A percentile compares a stretch with the other conserved stretches of the same genome.
These are phyloP conservation scores for Congeria kusceri DNA, from an alignment of 2,888 invertebrate species.

Conservation along the genomic window DNA sequence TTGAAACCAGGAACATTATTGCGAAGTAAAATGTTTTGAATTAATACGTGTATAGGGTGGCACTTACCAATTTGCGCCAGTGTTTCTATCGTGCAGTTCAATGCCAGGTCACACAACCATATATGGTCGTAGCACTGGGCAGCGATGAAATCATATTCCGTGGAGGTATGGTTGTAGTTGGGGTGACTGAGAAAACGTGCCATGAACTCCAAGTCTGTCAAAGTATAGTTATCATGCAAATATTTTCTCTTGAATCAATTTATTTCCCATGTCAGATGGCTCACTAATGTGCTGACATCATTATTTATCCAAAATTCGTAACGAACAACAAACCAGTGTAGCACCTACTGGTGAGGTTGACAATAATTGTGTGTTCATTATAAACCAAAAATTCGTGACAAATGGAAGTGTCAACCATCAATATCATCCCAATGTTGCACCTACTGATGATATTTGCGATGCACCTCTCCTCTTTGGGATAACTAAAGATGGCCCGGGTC, in stretches of 20 bases:
- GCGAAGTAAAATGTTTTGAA: too few relatives aligned
- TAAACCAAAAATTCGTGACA: too few relatives aligned
- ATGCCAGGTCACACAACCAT: conserved; percentile 44
- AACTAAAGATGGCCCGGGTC: conserved; percentile 14
- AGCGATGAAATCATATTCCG: conserved; percentile 24
- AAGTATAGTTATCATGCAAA: neutral
- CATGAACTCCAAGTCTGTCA: conserved; percentile 38
- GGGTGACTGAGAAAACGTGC: conserved; percentile 19
- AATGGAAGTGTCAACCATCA: too few relatives aligned
- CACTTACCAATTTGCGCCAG: conserved; percentile 16
- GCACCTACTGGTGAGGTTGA: too few relatives aligned
- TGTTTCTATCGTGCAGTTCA: conserved; percentile 30
- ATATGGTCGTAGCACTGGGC: conserved; percentile 46
- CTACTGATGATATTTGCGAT: conserved; percentile 44
- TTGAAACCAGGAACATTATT: too few relatives aligned
- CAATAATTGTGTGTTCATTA: too few relatives aligned
- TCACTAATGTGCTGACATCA: too few relatives aligned
- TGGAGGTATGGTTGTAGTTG: conserved; percentile 14
- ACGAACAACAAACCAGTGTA: too few relatives aligned
- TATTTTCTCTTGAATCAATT: neutral
- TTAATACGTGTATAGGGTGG: too few relatives aligned
- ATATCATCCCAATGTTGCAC: too few relatives aligned
- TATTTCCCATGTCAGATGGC: too few relatives aligned
- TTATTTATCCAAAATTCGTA: too few relatives aligned
- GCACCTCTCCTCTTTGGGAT: conserved; percentile 26